Evolutionary conservation across 2,797 vertebrate genomes (phyloP), one percentile per base, ranked within the genome.

Genomic region (Phataginus tetradactyla): DNA sequence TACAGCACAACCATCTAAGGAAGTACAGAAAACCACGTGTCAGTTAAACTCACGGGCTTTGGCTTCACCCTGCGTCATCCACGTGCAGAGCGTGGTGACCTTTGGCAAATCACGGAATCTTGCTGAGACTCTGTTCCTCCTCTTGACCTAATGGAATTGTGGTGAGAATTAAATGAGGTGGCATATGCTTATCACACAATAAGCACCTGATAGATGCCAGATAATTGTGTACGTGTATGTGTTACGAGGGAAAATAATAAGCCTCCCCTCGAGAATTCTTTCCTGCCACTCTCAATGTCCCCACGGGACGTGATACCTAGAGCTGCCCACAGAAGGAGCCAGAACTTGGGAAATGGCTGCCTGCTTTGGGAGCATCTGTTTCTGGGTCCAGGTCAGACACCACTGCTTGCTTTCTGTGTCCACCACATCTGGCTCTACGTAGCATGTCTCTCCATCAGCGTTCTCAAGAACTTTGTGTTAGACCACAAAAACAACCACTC

Each of bases 401-500:
- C 29, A 3, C 27, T 11, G 3, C 64, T 29, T 63, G 23, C 49
- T 29, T 59, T 63, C 78, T 51, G 2, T 21, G 42, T 42, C 49
- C 55, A 7, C 21, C 27, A 0, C 0, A 0, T 55, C 11, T 32
- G 1, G 29, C 59, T 2, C 1, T 63, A 3, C 25, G 14, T 12
- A 10, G 27, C 18, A 1, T 11, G 2, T 27, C 32, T 53, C 18
- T 18, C 59, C 68, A 39, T 21, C 12, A 51, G 25, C 34, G 34
- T 3, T 39, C 21, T 63, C 29, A n/a, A 68, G 12, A 39, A 18
- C 6, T n/a, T 34, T 15, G 7, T 66, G 37, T 2, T 55, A 32
- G 71, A 25, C 37, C 86, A 57, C 63, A 42, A 8, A 34, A 25
- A 68, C 34, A 42, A 0, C 21, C 13, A 0, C 34, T 71, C 55